Conservation (phyloP, 2,113 vertebrate genomes). For the Melanerpes formicivorus region DNA sequence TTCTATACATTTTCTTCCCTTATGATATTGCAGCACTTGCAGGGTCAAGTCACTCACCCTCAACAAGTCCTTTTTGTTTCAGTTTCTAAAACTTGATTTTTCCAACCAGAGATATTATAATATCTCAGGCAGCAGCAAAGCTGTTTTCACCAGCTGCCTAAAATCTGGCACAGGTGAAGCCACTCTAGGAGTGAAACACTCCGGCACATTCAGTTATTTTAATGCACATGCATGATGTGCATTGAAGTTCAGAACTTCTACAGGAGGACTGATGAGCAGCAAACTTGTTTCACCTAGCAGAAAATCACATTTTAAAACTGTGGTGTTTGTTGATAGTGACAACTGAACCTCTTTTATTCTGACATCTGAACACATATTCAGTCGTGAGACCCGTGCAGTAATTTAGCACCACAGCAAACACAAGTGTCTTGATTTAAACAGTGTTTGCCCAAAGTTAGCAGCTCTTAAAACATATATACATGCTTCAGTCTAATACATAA, state of each 20-base stretch:
- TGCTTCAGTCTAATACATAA: background rate
- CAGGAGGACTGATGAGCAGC: background rate
- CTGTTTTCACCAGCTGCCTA: background rate
- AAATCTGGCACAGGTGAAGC: fast-evolving
- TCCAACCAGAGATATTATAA: background rate
- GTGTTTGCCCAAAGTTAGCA: background rate
- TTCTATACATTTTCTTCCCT: background rate
- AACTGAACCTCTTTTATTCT: background rate
- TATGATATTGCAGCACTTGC: background rate
- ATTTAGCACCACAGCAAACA: background rate
- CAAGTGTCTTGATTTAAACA: background rate
- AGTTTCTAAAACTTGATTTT: background rate
- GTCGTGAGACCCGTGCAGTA: background rate
- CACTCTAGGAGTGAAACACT: background rate
- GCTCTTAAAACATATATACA: background rate
- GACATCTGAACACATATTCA: background rate
- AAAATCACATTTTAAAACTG: background rate
- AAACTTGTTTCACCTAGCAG: background rate
- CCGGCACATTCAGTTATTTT: background rate
- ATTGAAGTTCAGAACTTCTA: background rate
- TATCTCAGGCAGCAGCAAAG: background rate
- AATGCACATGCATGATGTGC: background rate
- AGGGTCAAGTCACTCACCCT: background rate
- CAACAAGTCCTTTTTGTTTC: background rate
- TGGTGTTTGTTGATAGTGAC: background rate